Base-by-base conservation (phyloP, 1,140 invertebrate species). In the Teleopsis dalmanni region DNA sequence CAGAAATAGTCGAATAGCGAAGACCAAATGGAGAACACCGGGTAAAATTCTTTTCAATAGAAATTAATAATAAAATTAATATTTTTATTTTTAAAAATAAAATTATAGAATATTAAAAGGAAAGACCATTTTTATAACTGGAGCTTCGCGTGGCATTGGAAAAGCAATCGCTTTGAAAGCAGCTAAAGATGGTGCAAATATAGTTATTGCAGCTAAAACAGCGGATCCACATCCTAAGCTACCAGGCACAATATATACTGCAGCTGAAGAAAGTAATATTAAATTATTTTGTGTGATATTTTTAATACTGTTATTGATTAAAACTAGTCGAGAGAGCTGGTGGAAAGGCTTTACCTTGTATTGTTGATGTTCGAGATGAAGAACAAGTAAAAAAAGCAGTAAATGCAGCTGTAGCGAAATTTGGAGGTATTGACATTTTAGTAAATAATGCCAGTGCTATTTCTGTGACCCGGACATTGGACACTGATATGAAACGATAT, bases 401-500 rank as follows among this genome's bases (percentile, higher is more conserved):
- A 25, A 80, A 94, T 56, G 79, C 81, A 56, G 85, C 94, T 8
- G 83, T 97, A 1, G 78, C 84, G 22, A 85, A 87, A 46, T 99
- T 98, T 75, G 95, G 95, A 47, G 92, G 92, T 2, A 96, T 98
- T 62, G 95, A 98, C 72, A 88, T 98, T 57, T 57, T 94, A 10
- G 74, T 98, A 2, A 98, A 98, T 69, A 98, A 98, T 81, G 94
- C 94, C 1, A 95, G 91, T 60, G 95, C 95, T n/a, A 98, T 99
- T 59, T 87, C 83, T 27, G 73, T 98, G n/a, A 94, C 93, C 0
- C 78, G 80, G 5, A 98, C 95, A 1, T 61, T 81, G 11, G 75
- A 83, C 0, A 97, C 94, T 3, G 83, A 91, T 16, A 98, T 98
- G 93, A 99, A 99, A 73, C 78, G 79, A 73, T 97, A 92, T 60